Conservation (phyloP, 1,140 invertebrate species). For the Sitobion miscanthi region DNA sequence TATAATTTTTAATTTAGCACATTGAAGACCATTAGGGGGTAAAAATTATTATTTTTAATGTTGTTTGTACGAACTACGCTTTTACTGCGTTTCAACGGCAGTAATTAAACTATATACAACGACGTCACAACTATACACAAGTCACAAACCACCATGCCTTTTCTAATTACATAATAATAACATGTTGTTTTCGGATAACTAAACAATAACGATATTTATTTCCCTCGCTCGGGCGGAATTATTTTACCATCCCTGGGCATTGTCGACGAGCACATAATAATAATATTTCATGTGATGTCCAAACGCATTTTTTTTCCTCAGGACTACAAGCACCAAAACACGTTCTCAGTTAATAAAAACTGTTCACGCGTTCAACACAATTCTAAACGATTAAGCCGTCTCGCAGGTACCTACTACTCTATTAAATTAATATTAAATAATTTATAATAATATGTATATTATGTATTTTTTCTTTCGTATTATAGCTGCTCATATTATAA, state of each 20-base stretch:
- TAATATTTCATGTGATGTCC: background rate
- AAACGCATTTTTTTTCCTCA: background rate
- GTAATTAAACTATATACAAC: background rate
- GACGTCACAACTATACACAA: background rate
- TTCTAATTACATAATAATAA: constrained; percentile 5
- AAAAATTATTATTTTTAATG: constrained; percentile 3
- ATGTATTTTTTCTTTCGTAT: background rate
- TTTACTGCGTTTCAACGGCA: background rate
- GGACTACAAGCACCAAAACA: background rate
- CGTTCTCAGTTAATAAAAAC: background rate
- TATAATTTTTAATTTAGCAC: background rate
- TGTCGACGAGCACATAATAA: background rate
- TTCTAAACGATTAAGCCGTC: background rate
- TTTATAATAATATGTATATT: background rate
- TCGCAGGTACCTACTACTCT: background rate
- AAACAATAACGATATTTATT: constrained; percentile 18
- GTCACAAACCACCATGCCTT: background rate
- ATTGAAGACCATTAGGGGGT: background rate
- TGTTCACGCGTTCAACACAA: background rate
- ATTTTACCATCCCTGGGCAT: background rate
- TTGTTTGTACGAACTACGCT: background rate
- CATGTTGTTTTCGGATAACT: background rate
- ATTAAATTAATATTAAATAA: background rate
- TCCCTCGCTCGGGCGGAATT: background rate
- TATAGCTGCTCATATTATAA: background rate